Evolutionary conservation across 64 coral and sea anemone genomes (phyloP).

Genomic region (Orbicella faveolata): DNA sequence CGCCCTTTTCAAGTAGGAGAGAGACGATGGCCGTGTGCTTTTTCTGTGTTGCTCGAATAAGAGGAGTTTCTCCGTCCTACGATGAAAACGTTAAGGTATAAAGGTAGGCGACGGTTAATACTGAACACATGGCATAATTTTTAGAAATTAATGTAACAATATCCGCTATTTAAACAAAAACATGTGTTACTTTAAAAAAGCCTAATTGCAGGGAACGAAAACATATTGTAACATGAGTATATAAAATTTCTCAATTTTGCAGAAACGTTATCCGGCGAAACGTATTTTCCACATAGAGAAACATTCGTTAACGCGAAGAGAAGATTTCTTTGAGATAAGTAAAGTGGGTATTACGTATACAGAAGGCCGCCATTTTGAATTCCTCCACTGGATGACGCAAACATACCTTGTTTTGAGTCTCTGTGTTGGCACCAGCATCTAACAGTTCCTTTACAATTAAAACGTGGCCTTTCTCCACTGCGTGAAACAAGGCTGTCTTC

Average conservation of each 20-base stretch:
- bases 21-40: constrained; percentile 86
- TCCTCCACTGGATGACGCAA: neutral
- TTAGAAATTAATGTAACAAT: neutral
- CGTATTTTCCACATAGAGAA: neutral
- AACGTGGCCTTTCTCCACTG: constrained; percentile 86
- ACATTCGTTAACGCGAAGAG: neutral
- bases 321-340: neutral
- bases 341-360: neutral
- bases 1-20: constrained; percentile 92
- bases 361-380: constrained; percentile 1
- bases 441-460: constrained; percentile 83
- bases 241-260: no score
- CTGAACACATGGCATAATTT: neutral
- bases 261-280: neutral
- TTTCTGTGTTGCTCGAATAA: constrained; percentile 81
- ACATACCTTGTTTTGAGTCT: constrained; percentile 81
- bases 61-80: constrained; percentile 89
- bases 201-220: no score
- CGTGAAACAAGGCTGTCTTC: constrained; percentile 91
- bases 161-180: neutral
- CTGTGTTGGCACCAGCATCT: constrained; percentile 87
- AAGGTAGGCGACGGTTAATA: neutral
- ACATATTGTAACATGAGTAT: no score
- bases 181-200: no score
- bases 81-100: neutral